These are phyloP conservation scores for Umimayanthus chanpuru DNA, from an alignment of 92 coral and sea anemone genomes.

Conservation along the genomic window DNA sequence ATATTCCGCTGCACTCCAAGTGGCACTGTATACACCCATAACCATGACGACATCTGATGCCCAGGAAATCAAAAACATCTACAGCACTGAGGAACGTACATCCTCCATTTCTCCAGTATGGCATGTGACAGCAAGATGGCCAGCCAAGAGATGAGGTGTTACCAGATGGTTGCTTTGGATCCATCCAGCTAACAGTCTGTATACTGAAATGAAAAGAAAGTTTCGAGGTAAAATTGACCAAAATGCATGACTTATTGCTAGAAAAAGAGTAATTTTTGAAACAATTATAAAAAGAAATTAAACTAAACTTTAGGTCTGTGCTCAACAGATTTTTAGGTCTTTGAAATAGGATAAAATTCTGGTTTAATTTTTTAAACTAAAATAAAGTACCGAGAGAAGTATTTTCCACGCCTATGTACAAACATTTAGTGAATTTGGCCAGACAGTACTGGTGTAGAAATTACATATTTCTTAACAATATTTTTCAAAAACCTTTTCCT, in stretches of 20 bases:
- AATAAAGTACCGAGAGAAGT: too few relatives aligned
- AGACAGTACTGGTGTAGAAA: too few relatives aligned
- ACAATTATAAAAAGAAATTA: too few relatives aligned
- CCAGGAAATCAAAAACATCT: neutral
- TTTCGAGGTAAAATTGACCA: neutral
- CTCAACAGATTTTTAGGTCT: too few relatives aligned
- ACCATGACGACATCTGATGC: neutral
- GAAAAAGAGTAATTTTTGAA: too few relatives aligned
- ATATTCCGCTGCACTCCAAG: neutral
- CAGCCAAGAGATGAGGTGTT: constrained; percentile 12
- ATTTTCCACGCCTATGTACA: too few relatives aligned
- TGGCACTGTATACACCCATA: neutral
- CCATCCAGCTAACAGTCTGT: neutral
- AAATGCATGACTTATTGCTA: neutral
- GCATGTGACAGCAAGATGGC: neutral
- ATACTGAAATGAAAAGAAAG: neutral
- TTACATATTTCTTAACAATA: too few relatives aligned
- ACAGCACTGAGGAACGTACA: neutral
- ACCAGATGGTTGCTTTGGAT: neutral
- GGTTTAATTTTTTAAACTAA: too few relatives aligned
- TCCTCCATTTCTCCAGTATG: constrained; percentile 4
- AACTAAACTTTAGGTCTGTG: too few relatives aligned
- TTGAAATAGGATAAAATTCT: too few relatives aligned
- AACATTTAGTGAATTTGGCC: too few relatives aligned
- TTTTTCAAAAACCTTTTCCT: too few relatives aligned